These are phyloP conservation scores for Rattus norvegicus DNA, from an alignment of 2,113 vertebrate genomes.

Conservation along the genomic window GRCr8 NC_086024.1:33668001-33668500, in stretches of 20 bases:
- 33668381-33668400: constrained; percentile 31
- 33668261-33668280: constrained; percentile 35
- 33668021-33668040: constrained; percentile 96
- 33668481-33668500: constrained; percentile 93
- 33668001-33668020: constrained; percentile 94
- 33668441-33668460: constrained; percentile 93
- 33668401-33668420: constrained; percentile 75
- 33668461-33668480: constrained; percentile 92
- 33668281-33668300: constrained; percentile 62
- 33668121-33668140: constrained; percentile 36
- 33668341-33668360: constrained; percentile 39
- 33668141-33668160: neutral
- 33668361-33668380: constrained; percentile 62
- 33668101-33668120: constrained; percentile 62
- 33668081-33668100: constrained; percentile 52
- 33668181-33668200: neutral
- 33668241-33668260: constrained; percentile 29
- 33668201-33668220: neutral
- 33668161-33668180: neutral
- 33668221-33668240: neutral
- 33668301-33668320: constrained; percentile 58
- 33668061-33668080: constrained; percentile 66
- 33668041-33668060: constrained; percentile 94
- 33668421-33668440: constrained; percentile 83
- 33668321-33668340: constrained; percentile 58